These are phyloP conservation scores for Radopholus similis DNA, from an alignment of 1,140 invertebrate species.

Conservation along the genomic window DNA sequence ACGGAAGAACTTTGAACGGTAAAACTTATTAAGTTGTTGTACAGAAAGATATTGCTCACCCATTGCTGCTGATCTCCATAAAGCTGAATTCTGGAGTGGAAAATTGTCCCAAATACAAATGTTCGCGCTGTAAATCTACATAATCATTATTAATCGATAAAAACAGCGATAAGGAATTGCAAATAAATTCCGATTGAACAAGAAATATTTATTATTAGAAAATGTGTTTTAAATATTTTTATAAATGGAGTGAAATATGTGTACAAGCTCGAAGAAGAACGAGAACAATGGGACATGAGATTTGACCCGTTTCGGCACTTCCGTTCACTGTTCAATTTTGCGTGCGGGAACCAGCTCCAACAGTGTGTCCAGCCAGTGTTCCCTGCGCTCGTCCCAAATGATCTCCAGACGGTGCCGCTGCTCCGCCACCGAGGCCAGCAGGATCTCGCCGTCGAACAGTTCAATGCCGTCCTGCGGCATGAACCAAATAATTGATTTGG, in stretches of 20 bases:
- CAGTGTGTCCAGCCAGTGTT: slow-evolving; percentile 39
- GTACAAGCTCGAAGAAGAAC: slow-evolving; percentile 65
- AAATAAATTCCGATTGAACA: too few relatives aligned
- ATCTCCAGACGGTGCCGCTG: slow-evolving; percentile 32
- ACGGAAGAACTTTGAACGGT: not conserved
- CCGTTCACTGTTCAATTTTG: slow-evolving; percentile 8
- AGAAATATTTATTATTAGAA: too few relatives aligned
- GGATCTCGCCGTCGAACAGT: slow-evolving; percentile 46
- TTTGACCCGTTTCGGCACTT: not conserved
- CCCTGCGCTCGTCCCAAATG: slow-evolving; percentile 49
- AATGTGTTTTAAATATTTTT: too few relatives aligned
- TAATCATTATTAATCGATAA: too few relatives aligned
- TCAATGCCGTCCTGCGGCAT: slow-evolving; percentile 49
- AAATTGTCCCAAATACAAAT: too few relatives aligned
- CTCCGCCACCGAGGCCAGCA: slow-evolving; percentile 27
- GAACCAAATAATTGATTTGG: slow-evolving; percentile 9
- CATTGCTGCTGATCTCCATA: too few relatives aligned
- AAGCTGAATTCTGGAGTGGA: too few relatives aligned
- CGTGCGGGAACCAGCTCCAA: slow-evolving; percentile 8
- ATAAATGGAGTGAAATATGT: too few relatives aligned
- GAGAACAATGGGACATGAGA: not conserved
- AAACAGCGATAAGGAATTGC: too few relatives aligned
- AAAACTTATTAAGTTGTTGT: too few relatives aligned
- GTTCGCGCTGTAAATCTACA: too few relatives aligned
- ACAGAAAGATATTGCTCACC: too few relatives aligned